Conservation (phyloP, 2,888 invertebrate genomes). For the Eueremaeus valkanovi region DNA sequence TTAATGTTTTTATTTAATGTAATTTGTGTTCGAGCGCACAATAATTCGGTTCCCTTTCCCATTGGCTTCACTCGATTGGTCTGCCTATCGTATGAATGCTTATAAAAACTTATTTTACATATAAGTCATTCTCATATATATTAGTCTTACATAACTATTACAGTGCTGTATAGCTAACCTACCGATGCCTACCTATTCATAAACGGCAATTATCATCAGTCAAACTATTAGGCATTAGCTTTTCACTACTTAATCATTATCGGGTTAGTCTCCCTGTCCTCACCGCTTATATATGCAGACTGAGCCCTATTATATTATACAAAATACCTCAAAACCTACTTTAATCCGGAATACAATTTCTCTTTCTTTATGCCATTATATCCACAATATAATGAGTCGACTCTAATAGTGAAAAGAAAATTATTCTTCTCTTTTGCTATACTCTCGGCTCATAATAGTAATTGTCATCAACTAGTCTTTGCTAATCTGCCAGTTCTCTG, state of each 20-base stretch:
- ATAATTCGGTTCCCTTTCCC: not conserved
- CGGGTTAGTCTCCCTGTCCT: slow-evolving; percentile 4
- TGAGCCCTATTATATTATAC: not conserved
- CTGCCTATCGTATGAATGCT: too few species aligned
- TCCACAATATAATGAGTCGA: too few species aligned
- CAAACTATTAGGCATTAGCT: slow-evolving; percentile 17
- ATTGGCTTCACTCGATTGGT: not conserved
- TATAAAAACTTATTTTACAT: slow-evolving; percentile 11
- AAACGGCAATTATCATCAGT: slow-evolving; percentile 6
- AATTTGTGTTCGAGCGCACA: slow-evolving; percentile 11
- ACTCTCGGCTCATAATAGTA: not conserved
- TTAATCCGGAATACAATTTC: too few species aligned
- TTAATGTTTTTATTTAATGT: slow-evolving; percentile 36
- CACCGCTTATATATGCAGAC: not conserved
- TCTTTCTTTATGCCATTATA: too few species aligned
- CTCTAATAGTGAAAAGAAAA: not conserved
- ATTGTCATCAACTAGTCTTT: not conserved
- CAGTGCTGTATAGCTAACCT: too few species aligned
- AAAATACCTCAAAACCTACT: not conserved
- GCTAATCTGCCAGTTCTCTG: not conserved
- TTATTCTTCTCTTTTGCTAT: not conserved
- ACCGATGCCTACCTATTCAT: not conserved
- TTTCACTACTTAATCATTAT: slow-evolving; percentile 23
- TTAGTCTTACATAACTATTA: slow-evolving; percentile 1
- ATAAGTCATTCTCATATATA: slow-evolving; percentile 22